Conservation (phyloP, 2,113 vertebrate species). For the Notothenia rossii region DNA sequence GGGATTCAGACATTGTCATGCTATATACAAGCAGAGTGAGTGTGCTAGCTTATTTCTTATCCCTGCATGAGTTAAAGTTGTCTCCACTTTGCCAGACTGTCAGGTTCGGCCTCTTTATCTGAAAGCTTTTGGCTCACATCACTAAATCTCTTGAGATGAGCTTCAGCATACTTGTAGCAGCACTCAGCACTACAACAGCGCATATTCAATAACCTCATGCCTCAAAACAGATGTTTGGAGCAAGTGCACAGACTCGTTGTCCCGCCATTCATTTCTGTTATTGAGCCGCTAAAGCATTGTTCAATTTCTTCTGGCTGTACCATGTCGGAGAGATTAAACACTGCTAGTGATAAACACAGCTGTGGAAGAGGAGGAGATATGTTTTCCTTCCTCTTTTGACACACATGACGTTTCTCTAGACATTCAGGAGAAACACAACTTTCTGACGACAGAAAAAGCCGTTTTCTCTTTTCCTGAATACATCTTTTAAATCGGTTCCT, state of each 20-base stretch:
- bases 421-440: not conserved
- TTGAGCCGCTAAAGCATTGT: not conserved
- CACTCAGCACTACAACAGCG: not conserved
- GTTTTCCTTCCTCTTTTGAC: not conserved
- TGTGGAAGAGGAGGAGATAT: conserved; percentile 20
- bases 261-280: not conserved
- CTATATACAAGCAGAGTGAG: not conserved
- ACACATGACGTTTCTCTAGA: conserved; percentile 15
- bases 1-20: too few relatives aligned
- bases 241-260: conserved; percentile 7
- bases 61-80: not conserved
- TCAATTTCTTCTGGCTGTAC: conserved; percentile 16
- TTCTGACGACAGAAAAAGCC: too few relatives aligned
- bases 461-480: not conserved
- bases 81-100: not conserved
- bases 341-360: not conserved
- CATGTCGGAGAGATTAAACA: conserved; percentile 25
- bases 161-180: not conserved
- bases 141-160: not conserved
- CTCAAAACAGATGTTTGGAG: conserved; percentile 52
- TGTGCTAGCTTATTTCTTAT: not conserved
- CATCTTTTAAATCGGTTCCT: not conserved
- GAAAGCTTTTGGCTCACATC: not conserved
- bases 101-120: not conserved
- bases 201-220: not conserved